Evolutionary conservation across 2,113 vertebrate species (phyloP).

Genomic region (Dicrurus megarhynchus): DNA sequence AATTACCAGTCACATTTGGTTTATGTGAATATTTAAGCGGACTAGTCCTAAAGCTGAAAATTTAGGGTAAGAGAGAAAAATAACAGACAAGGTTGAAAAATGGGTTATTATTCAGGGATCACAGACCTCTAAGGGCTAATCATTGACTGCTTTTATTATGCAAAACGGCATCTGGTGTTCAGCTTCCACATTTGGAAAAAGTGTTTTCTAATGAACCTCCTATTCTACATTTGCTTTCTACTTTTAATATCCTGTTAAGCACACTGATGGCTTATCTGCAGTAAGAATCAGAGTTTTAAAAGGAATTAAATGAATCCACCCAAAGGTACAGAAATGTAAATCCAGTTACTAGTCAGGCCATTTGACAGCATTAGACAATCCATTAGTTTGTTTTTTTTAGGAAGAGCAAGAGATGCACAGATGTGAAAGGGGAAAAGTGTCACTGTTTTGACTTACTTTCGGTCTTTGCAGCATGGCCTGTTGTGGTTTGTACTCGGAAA

Average conservation of each 20-base stretch:
- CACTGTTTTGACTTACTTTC: not conserved
- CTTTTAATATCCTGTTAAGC: constrained; percentile 42
- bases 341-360: not conserved
- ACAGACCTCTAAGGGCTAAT: constrained; percentile 42
- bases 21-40: not conserved
- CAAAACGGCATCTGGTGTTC: constrained; percentile 60
- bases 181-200: constrained; percentile 38
- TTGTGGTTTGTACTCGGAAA: not conserved
- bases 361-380: not conserved
- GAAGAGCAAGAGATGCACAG: not conserved
- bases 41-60: not conserved
- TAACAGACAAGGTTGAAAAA: constrained; percentile 37
- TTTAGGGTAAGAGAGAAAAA: not conserved
- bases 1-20: not conserved
- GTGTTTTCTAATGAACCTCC: constrained; percentile 49
- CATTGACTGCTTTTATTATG: constrained; percentile 61
- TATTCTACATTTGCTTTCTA: constrained; percentile 30
- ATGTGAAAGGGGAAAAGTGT: not conserved
- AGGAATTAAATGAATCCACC: not conserved
- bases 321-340: constrained; percentile 41
- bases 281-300: constrained; percentile 20
- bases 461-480: not conserved
- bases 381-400: not conserved
- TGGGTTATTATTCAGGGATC: constrained; percentile 47
- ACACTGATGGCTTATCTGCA: constrained; percentile 17